Percentiles rank a stretch among this genome's conserved stretches.
Conservation (phyloP, 1,140 invertebrate species). For the Bradysia coprophila region DNA sequence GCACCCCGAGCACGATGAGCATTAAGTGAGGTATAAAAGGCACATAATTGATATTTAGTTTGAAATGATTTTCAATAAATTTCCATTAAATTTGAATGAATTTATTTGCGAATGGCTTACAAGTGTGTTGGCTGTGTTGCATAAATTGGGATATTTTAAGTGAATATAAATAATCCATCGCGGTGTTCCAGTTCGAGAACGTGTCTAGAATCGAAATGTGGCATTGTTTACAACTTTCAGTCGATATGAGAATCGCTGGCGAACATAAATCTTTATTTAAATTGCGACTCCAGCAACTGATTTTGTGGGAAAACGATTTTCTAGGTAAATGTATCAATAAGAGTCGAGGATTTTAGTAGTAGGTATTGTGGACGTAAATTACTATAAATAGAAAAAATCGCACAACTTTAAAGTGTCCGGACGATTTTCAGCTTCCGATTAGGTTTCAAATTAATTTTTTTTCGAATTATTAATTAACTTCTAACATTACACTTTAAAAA, state of each 20-base stretch:
- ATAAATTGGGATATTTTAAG: not conserved
- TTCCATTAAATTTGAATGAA: not conserved
- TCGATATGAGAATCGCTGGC: not conserved
- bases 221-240: not conserved
- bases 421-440: no score
- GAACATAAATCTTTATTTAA: not conserved
- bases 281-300: no score
- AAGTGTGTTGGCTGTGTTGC: not conserved
- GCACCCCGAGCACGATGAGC: not conserved
- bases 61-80: not conserved
- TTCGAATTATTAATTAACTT: no score
- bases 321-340: no score
- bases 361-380: no score
- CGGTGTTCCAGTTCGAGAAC: not conserved
- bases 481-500: no score
- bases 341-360: no score
- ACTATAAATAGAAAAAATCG: no score
- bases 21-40: not conserved
- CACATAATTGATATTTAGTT: not conserved
- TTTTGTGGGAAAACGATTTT: no score
- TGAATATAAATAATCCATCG: no score
- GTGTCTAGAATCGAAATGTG: not conserved
- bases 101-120: not conserved
- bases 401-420: no score
- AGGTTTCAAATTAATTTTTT: no score